These are phyloP conservation scores for Pteropus rufus DNA, from an alignment of 2,797 vertebrate genomes.

Conservation along the genomic window DNA sequence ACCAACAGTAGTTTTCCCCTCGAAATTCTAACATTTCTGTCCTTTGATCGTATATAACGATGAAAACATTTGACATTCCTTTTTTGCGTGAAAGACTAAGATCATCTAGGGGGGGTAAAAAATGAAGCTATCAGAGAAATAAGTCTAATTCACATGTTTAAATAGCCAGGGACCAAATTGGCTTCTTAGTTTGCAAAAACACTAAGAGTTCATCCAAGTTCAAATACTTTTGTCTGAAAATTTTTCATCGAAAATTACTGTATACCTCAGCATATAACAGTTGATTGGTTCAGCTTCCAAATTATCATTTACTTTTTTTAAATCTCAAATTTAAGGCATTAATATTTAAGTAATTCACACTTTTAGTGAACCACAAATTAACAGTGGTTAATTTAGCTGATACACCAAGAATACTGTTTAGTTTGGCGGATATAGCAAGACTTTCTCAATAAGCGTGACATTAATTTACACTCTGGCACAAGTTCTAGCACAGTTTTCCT, in stretches of 20 bases:
- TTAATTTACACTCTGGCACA: not conserved
- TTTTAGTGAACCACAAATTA: not conserved
- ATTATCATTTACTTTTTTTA: not conserved
- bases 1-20: not conserved
- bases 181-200: constrained; percentile 35
- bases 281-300: not conserved
- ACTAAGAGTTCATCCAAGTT: not conserved
- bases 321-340: not conserved
- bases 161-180: not conserved
- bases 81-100: constrained; percentile 6
- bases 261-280: not conserved
- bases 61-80: constrained; percentile 37
- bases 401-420: not conserved
- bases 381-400: not conserved
- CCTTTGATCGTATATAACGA: not conserved
- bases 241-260: constrained; percentile 32
- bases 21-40: constrained; percentile 18
- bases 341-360: not conserved
- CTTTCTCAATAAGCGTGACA: not conserved
- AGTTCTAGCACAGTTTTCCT: not conserved
- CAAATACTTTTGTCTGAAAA: constrained; percentile 35
- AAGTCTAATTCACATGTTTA: constrained; percentile 13
- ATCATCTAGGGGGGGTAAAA: not conserved
- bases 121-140: not conserved
- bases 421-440: not conserved